Percentiles rank a stretch among this genome's conserved stretches.
Evolutionary conservation across 64 coral and sea anemone genomes (phyloP).

Genomic region (Platygyra sinensis): DNA sequence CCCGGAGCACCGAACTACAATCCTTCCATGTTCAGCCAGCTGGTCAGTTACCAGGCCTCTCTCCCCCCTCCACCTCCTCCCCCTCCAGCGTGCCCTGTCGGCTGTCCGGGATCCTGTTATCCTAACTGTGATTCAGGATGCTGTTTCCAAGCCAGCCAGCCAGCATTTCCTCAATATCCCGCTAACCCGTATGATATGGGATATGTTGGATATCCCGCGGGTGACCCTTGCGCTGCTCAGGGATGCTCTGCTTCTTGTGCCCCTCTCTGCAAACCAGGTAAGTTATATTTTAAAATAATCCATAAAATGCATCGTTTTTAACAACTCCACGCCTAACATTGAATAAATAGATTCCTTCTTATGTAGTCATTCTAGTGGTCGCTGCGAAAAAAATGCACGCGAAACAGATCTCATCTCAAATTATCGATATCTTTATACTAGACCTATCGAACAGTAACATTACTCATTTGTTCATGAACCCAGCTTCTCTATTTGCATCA

Average conservation of each 20-base stretch:
- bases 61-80: conserved; percentile 72
- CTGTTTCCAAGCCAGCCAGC: conserved; percentile 37
- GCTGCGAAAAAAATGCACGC: too few relatives aligned
- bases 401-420: too few relatives aligned
- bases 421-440: too few relatives aligned
- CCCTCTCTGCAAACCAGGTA: conserved; percentile 53
- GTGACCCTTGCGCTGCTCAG: conserved; percentile 37
- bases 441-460: too few relatives aligned
- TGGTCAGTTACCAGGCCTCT: conserved; percentile 80
- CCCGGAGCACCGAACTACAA: conserved; percentile 80
- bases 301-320: background rate
- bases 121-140: conserved; percentile 86
- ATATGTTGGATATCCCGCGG: conserved; percentile 10
- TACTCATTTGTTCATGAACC: too few relatives aligned
- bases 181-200: background rate
- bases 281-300: background rate
- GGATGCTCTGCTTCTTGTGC: conserved; percentile 57
- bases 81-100: conserved; percentile 69
- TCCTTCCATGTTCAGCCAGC: conserved; percentile 81
- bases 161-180: conserved; percentile 10
- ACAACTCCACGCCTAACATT: too few relatives aligned
- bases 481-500: too few relatives aligned
- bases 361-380: too few relatives aligned
- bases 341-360: too few relatives aligned
- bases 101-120: conserved; percentile 68